Percentiles rank a stretch among this genome's conserved stretches.
Evolutionary conservation across 2,113 vertebrate genomes (phyloP).

Genomic region (Alligator sinensis): DNA sequence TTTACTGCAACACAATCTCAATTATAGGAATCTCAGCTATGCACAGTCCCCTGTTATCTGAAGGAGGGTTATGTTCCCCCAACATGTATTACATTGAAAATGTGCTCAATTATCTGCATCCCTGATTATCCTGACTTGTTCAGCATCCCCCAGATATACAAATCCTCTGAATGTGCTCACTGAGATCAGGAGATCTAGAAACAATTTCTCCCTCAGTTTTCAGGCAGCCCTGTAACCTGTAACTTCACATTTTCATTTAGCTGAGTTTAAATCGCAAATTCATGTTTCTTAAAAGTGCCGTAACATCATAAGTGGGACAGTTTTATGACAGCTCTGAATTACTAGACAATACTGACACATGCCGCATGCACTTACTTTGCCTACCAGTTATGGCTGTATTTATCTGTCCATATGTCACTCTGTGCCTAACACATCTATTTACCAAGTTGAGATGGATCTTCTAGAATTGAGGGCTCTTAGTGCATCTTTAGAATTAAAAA

Average conservation of each 20-base stretch:
- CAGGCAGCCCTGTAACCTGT: conserved; percentile 69
- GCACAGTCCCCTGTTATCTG: background rate
- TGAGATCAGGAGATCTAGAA: background rate
- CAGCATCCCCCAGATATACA: background rate
- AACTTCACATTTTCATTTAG: conserved; percentile 69
- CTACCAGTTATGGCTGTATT: conserved; percentile 63
- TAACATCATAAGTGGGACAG: conserved; percentile 76
- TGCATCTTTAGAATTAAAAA: conserved; percentile 40
- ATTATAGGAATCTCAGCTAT: background rate
- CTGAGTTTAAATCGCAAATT: conserved; percentile 75
- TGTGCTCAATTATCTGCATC: conserved; percentile 11
- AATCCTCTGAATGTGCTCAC: conserved; percentile 35
- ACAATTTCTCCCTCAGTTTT: conserved; percentile 42
- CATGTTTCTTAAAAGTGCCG: conserved; percentile 77
- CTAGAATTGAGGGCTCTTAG: conserved; percentile 60
- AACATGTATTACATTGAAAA: conserved; percentile 10
- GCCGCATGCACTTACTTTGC: conserved; percentile 52
- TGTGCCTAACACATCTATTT: conserved; percentile 53
- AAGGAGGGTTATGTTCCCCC: background rate
- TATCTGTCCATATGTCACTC: conserved; percentile 65
- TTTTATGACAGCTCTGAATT: conserved; percentile 73
- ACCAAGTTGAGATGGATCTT: conserved; percentile 64
- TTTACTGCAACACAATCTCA: background rate
- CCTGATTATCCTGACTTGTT: background rate
- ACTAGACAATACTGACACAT: conserved; percentile 52